Base-by-base conservation (phyloP, 53 echinoderm and acorn worm species). In the Zoroaster sp. region DNA sequence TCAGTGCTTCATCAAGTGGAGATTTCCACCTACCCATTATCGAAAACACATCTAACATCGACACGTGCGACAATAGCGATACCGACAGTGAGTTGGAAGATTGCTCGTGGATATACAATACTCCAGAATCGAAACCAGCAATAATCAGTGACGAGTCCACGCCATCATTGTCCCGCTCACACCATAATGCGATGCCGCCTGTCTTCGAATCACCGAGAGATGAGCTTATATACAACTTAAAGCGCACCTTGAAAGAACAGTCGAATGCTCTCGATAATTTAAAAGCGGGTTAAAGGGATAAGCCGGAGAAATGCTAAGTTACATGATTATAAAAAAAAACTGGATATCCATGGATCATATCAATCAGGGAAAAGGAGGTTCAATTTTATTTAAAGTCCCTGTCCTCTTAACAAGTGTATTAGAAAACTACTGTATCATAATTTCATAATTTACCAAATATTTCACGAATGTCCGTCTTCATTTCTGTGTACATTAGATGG, bases 151-250 rank as follows among this genome's bases (percentile, higher is more conserved):
- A 69, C 5, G 36, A 85, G 32, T 7, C 85, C 18, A 70, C 85
- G 17, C 71, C 68, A 23, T 40, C 34, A 2, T 15, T 30, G n/a
- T 44, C 66, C 42, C 18, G 67, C 31, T 1, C 3, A 7, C 37
- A 15, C 66, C 3, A 44, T 6, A n/a, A 6, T 14, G 45, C 12
- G 35, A 42, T 31, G 25, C 82, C 82, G 6, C 70, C 25, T 17
- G 51, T 71, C 49, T 71, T 69, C 38, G 20, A 31, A 32, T 54
- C 85, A 15, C 52, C 85, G n/a, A 69, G 85, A 23, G 85, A 85
- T 20, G 85, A 85, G 39, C 35, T 69, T 18, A 85, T 85, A 20
- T 70, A 85, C 71, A 70, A 85, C 21, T 23, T 85, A 25, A 85
- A 85, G 52, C 32, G 35, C 10, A 46, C 49, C 20, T 46, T 71